Conservation (phyloP, 2,797 vertebrate species). For the Adelosebastes latens region DNA sequence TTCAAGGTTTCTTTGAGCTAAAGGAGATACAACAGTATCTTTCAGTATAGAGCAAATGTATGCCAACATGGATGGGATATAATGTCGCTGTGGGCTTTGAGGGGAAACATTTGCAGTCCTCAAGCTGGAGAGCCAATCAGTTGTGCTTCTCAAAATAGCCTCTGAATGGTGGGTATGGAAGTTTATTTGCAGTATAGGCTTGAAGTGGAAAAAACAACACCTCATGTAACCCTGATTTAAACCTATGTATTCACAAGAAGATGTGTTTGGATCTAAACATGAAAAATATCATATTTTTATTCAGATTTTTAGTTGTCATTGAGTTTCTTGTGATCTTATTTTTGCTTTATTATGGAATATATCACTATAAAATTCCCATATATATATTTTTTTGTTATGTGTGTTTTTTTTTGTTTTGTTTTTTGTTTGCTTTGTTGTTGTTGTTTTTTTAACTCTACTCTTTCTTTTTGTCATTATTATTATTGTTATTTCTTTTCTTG, state of each 20-base stretch:
- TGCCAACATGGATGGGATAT: conserved; percentile 9
- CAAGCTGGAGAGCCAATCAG: conserved; percentile 36
- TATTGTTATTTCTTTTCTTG: no score
- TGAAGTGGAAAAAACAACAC: conserved; percentile 28
- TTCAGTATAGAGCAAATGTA: background rate
- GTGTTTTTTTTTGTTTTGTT: no score
- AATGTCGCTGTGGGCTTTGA: conserved; percentile 29
- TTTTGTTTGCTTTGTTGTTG: no score
- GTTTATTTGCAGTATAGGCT: conserved; percentile 50
- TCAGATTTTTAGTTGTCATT: background rate
- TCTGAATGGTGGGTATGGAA: conserved; percentile 50
- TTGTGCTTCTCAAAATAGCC: conserved; percentile 67
- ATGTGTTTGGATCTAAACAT: background rate
- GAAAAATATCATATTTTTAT: background rate
- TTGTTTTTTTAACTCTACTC: no score
- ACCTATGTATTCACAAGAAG: background rate
- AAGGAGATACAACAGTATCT: background rate
- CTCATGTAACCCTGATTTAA: background rate
- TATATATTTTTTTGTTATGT: no score
- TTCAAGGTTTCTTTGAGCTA: background rate
- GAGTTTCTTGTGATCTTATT: background rate
- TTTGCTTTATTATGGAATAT: background rate
- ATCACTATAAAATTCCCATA: background rate
- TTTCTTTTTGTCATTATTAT: no score
- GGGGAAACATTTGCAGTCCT: conserved; percentile 46